phyloP scores from a whole-genome alignment of 2,113 vertebrate species.

The Diphyllodes magnificus region DNA sequence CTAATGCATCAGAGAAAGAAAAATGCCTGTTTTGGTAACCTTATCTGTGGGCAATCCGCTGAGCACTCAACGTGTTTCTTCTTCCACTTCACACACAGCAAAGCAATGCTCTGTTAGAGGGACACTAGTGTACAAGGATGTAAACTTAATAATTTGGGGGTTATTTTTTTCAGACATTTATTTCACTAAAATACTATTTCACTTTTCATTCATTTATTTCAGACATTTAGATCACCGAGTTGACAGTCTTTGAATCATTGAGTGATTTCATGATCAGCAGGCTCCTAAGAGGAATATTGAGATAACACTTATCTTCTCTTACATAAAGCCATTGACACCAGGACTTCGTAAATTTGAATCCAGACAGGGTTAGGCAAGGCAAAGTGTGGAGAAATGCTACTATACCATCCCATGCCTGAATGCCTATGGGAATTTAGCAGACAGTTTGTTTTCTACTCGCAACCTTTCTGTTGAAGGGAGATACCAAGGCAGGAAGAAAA shows the following conservation, averaged over 20 bases:
- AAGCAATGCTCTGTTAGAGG: neutral
- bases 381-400: neutral
- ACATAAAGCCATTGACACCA: neutral
- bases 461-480: neutral
- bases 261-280: neutral
- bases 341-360: neutral
- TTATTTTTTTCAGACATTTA: neutral
- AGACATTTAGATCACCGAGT: neutral
- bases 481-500: neutral
- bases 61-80: fast-evolving
- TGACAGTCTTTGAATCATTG: neutral
- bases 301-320: fast-evolving
- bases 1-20: neutral
- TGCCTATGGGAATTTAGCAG: neutral
- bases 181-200: no score
- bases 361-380: neutral
- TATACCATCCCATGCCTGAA: neutral
- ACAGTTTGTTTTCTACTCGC: neutral
- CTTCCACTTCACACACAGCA: fast-evolving
- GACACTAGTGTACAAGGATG: no score
- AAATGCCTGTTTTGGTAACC: neutral
- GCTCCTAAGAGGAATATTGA: neutral
- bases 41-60: neutral
- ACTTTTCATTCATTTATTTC: no score
- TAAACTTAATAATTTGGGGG: neutral